Base-by-base conservation (phyloP, 2,797 vertebrate genomes). In the Aldrovandia affinis region DNA sequence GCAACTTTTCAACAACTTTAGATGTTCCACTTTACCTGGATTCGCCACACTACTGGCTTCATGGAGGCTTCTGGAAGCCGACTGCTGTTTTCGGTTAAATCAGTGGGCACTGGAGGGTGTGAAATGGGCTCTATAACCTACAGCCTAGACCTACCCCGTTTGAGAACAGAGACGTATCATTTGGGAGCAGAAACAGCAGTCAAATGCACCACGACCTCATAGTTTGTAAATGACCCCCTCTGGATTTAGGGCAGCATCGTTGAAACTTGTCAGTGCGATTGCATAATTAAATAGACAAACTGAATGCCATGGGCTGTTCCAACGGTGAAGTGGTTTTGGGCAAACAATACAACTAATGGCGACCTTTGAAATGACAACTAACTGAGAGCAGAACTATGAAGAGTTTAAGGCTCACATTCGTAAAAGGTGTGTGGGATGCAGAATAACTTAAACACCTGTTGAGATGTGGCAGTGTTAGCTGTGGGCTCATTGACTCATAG, bases 241-340 rank as follows among this genome's bases (percentile, higher is more conserved):
- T 1, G 68, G 68, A 42, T 73, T 73, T 42, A 33, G 20, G 18
- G 36, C 68, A 42, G 36, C 20, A 36, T 14, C 68, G 68, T 42
- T 33, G 18, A 42, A 73, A 73, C 68, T 42, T 73, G 68, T 73
- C 68, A 20, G 68, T 42, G 36, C 68, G 7, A 73, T 73, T 73
- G 15, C 3, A 33, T 73, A 73, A 39, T 18, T 39, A 73, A 39
- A 42, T 42, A 5, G 15, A 14, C 15, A 36, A 42, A 15, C 39
- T 42, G 39, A 42, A 14, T 39, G 33, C 68, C 36, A 20, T 14
- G 36, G 28, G 3, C 20, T 22, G 22, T 42, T 42, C 39, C 36
- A 39, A 22, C 68, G 22, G 18, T 22, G 18, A 5, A 30, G 36
- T 15, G 3, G 4, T 73, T 39, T 70, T 68, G 18, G 36, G 18